Percentiles rank a stretch among this genome's conserved stretches.
phyloP scores from a whole-genome alignment of 2,797 vertebrate genomes.

The Crocidura indochinensis region DNA sequence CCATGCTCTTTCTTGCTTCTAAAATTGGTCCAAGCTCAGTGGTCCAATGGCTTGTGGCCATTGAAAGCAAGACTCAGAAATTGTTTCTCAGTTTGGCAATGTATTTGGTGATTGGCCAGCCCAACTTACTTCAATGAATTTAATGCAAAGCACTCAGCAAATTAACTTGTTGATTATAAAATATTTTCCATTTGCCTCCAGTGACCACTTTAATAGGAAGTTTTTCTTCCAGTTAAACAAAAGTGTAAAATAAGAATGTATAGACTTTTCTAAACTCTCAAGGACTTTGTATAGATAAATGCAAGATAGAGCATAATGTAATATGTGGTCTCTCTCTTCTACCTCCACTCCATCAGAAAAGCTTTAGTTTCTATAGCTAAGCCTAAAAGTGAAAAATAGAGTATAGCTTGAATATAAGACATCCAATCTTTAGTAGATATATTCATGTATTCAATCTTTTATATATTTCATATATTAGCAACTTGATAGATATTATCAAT shows the following conservation, averaged over 20 bases:
- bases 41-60: conserved; percentile 44
- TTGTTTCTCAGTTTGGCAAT: conserved; percentile 74
- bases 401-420: neutral
- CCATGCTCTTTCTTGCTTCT: conserved; percentile 8
- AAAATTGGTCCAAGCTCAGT: conserved; percentile 39
- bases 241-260: conserved; percentile 2
- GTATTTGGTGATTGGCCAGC: conserved; percentile 59
- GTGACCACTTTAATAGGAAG: conserved; percentile 62
- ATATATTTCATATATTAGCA: no score
- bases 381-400: conserved; percentile 1
- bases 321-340: neutral
- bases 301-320: neutral
- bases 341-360: neutral
- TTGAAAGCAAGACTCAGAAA: conserved; percentile 71
- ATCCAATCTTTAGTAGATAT: conserved; percentile 35
- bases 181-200: conserved; percentile 77
- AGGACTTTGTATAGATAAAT: neutral
- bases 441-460: neutral
- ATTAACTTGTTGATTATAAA: conserved; percentile 81
- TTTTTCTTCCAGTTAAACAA: conserved; percentile 73
- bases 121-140: conserved; percentile 71
- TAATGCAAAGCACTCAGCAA: conserved; percentile 78
- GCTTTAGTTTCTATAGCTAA: neutral
- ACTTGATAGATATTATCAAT: no score
- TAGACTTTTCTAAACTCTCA: conserved; percentile 45